Evolutionary conservation across 2,113 vertebrate genomes (phyloP).

Genomic region (Helogale parvula): DNA sequence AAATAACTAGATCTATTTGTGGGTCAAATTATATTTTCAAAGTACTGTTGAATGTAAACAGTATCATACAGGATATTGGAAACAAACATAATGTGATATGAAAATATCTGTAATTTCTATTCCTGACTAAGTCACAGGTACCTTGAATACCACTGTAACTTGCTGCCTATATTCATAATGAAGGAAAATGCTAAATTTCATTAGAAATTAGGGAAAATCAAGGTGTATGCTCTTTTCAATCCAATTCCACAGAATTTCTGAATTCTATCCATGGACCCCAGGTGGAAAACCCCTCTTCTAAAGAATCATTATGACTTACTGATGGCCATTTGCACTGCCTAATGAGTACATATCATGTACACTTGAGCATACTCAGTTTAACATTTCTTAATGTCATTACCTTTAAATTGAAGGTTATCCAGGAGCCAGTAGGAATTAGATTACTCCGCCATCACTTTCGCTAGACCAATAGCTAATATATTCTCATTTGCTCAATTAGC

Average conservation of each 20-base stretch:
- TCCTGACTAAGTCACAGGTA: background rate
- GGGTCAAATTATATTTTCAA: background rate
- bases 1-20: slow-evolving; percentile 11
- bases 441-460: slow-evolving; percentile 52
- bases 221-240: background rate
- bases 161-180: slow-evolving; percentile 2
- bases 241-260: slow-evolving; percentile 23
- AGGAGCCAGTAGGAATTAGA: slow-evolving; percentile 60
- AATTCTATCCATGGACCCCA: background rate
- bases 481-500: slow-evolving; percentile 68
- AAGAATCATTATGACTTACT: background rate
- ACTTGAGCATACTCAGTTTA: slow-evolving; percentile 28
- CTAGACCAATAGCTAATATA: slow-evolving; percentile 64
- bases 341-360: background rate
- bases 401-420: slow-evolving; percentile 51
- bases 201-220: slow-evolving; percentile 3
- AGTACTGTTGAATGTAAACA: background rate
- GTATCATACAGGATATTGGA: background rate
- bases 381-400: slow-evolving; percentile 57
- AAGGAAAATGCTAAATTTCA: slow-evolving; percentile 39
- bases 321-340: background rate
- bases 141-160: background rate
- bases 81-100: background rate
- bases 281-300: background rate
- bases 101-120: slow-evolving; percentile 44